phyloP scores from a whole-genome alignment of 35 echinoderm and acorn worm species.

The Heliocidaris tuberculata region DNA sequence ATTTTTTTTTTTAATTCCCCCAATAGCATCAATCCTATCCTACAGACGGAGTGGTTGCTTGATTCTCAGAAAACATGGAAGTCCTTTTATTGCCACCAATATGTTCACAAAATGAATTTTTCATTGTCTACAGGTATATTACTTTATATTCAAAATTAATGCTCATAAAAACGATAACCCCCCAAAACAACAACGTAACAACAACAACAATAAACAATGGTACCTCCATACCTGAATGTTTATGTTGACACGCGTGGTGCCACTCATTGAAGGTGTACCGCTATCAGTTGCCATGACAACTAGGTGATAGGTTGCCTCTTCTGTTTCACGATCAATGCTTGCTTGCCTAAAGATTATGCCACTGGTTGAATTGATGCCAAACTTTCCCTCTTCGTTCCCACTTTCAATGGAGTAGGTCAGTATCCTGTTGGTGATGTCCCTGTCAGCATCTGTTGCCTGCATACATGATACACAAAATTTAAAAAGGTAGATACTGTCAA shows the following conservation, averaged over 20 bases:
- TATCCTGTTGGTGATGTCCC: neutral
- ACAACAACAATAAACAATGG: no score
- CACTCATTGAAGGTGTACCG: constrained; percentile 23
- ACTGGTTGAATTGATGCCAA: neutral
- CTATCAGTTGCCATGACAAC: constrained; percentile 24
- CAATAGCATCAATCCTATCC: neutral
- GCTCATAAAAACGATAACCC: no score
- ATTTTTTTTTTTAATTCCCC: no score
- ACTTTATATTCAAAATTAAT: no score
- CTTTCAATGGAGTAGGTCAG: constrained; percentile 39
- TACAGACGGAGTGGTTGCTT: no score
- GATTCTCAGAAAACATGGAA: no score
- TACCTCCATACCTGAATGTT: neutral
- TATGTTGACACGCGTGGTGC: neutral
- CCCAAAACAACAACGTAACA: no score
- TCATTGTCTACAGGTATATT: no score
- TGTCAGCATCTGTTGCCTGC: constrained; percentile 41
- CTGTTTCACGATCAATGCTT: constrained; percentile 24
- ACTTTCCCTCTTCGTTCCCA: constrained; percentile 43
- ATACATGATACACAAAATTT: neutral
- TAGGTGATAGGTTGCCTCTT: neutral
- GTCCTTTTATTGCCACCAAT: no score
- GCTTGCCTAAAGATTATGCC: neutral
- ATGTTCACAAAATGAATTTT: no score
- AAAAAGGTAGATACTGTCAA: no score